Conservation (phyloP, 1,140 invertebrate genomes). For the Danaus melanippus region DNA sequence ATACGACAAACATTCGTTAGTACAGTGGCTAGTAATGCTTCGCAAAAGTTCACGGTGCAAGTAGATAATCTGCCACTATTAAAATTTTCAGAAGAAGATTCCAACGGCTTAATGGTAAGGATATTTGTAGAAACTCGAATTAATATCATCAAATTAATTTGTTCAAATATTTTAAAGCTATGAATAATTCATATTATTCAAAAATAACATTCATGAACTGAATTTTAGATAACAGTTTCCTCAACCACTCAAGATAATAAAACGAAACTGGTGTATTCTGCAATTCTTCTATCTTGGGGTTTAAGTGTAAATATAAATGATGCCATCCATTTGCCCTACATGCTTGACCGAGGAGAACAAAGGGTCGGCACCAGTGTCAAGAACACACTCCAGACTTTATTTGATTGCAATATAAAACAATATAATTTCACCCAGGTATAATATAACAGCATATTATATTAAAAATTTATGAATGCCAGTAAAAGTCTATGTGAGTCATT, state of each 20-base stretch:
- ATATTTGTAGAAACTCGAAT: too few relatives aligned
- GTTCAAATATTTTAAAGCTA: too few relatives aligned
- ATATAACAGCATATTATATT: conserved; percentile 2
- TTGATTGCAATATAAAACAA: conserved; percentile 63
- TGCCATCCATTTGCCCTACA: conserved; percentile 52
- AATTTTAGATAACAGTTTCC: conserved; percentile 50
- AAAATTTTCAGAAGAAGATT: conserved; percentile 57
- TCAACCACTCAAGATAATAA: conserved; percentile 29
- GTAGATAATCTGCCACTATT: conserved; percentile 46
- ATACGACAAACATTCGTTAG: conserved; percentile 53
- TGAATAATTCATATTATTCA: too few relatives aligned
- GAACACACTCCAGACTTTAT: conserved; percentile 43
- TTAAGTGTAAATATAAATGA: conserved; percentile 26
- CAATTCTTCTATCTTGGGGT: conserved; percentile 61
- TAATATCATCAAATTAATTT: too few relatives aligned
- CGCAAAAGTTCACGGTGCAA: conserved; percentile 40
- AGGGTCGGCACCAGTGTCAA: conserved; percentile 45
- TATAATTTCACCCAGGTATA: conserved; percentile 58
- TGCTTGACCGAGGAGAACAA: conserved; percentile 56
- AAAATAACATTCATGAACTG: too few relatives aligned
- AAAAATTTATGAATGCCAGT: not conserved
- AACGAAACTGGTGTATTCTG: conserved; percentile 39
- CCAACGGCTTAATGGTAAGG: conserved; percentile 47
- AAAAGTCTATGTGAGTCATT: too few relatives aligned
- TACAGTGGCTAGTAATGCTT: conserved; percentile 29